Evolutionary conservation across 1,140 invertebrate genomes (phyloP).

Genomic region (Belonocnema kinseyi): DNA sequence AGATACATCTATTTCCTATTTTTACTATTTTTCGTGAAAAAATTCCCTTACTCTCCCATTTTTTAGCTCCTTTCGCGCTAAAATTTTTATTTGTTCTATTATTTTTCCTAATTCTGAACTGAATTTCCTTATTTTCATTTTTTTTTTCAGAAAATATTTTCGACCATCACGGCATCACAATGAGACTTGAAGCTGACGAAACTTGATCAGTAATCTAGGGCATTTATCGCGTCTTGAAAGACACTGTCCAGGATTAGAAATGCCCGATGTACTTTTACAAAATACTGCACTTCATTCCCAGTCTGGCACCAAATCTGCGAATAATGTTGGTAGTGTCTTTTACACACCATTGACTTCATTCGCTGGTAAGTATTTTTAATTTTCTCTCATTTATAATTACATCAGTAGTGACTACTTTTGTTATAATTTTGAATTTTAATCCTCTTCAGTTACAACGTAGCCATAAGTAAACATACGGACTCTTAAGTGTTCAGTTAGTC

Average conservation of each 20-base stretch:
- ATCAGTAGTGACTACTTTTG: neutral
- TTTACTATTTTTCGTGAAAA: neutral
- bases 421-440: neutral
- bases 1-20: too few relatives aligned
- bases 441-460: too few relatives aligned
- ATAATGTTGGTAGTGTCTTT: constrained; percentile 48
- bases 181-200: constrained; percentile 28
- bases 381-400: neutral
- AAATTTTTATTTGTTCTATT: too few relatives aligned
- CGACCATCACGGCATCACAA: neutral
- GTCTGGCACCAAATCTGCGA: neutral
- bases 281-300: constrained; percentile 18
- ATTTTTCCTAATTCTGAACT: too few relatives aligned
- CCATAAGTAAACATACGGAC: neutral
- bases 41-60: neutral
- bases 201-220: constrained; percentile 3
- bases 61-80: neutral
- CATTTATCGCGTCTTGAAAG: constrained; percentile 8
- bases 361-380: constrained; percentile 58
- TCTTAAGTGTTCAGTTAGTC: constrained; percentile 32
- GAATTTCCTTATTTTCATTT: too few relatives aligned
- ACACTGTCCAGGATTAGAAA: constrained; percentile 4
- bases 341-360: constrained; percentile 67
- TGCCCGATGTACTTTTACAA: constrained; percentile 17
- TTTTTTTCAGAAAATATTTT: constrained; percentile 2